These are phyloP conservation scores for Meteorus sp. DNA, from an alignment of 1,140 invertebrate genomes.

Conservation along the genomic window DNA sequence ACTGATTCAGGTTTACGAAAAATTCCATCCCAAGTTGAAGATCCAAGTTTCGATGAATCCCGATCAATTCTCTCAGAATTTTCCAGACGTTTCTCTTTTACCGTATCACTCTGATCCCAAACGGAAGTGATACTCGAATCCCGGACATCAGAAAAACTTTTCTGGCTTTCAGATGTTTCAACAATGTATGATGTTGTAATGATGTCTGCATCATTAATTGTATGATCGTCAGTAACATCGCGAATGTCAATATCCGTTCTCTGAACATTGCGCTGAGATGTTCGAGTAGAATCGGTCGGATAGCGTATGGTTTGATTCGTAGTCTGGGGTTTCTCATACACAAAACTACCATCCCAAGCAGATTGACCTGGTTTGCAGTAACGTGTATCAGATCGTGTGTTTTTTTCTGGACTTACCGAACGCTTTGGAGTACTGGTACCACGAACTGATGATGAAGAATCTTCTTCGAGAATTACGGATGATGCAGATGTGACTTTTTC, in stretches of 20 bases:
- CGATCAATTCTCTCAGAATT: slow-evolving; percentile 9
- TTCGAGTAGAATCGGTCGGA: background rate
- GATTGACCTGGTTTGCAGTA: slow-evolving; percentile 52
- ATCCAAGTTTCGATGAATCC: slow-evolving; percentile 18
- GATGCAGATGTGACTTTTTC: slow-evolving; percentile 37
- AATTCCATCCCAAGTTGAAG: slow-evolving; percentile 28
- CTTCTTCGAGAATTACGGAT: slow-evolving; percentile 38
- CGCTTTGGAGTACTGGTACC: slow-evolving; percentile 24
- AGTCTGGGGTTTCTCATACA: slow-evolving; percentile 47
- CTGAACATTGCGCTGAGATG: slow-evolving; percentile 3
- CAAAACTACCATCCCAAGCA: slow-evolving; percentile 60
- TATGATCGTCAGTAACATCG: slow-evolving; percentile 47
- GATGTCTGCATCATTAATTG: slow-evolving; percentile 49
- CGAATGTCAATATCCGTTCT: slow-evolving; percentile 36
- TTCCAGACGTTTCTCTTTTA: slow-evolving; percentile 19
- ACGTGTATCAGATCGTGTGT: slow-evolving; percentile 9
- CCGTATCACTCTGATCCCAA: slow-evolving; percentile 17
- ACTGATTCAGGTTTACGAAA: slow-evolving; percentile 1
- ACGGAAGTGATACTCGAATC: slow-evolving; percentile 27
- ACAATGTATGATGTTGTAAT: slow-evolving; percentile 44
- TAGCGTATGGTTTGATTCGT: background rate
- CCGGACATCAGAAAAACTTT: slow-evolving; percentile 36
- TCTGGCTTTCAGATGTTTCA: slow-evolving; percentile 44
- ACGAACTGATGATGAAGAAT: slow-evolving; percentile 19
- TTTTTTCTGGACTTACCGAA: slow-evolving; percentile 3